Evolutionary conservation across 2,888 invertebrate genomes (phyloP).

Genomic region (Salpingus planirostris): DNA sequence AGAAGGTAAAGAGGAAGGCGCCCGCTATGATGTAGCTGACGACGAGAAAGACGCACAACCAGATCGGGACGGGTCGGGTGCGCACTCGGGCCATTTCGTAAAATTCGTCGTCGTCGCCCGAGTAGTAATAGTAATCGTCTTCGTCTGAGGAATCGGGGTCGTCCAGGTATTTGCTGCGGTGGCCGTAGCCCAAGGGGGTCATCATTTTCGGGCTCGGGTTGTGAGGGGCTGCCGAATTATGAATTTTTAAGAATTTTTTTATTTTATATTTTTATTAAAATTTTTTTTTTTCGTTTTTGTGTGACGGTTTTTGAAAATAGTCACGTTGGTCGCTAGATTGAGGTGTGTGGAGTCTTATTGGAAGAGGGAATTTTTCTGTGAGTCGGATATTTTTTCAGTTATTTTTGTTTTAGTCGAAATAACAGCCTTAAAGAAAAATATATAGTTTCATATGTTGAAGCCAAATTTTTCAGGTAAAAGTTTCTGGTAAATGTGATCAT

Average conservation of each 20-base stretch:
- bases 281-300: too few species aligned
- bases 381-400: too few species aligned
- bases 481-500: too few species aligned
- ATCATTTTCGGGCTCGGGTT: constrained; percentile 52
- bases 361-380: too few species aligned
- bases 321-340: too few species aligned
- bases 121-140: constrained; percentile 36
- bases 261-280: background rate
- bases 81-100: constrained; percentile 37
- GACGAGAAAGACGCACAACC: constrained; percentile 80
- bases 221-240: constrained; percentile 37
- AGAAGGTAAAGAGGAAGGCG: constrained; percentile 73
- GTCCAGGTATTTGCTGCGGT: constrained; percentile 50
- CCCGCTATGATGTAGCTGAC: constrained; percentile 85
- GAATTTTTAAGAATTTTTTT: too few species aligned
- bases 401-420: too few species aligned
- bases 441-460: too few species aligned
- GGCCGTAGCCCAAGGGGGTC: constrained; percentile 60
- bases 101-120: constrained; percentile 24
- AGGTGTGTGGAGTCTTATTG: too few species aligned
- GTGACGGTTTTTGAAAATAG: too few species aligned
- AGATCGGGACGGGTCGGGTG: constrained; percentile 74
- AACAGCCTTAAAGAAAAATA: too few species aligned
- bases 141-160: constrained; percentile 56
- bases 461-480: too few species aligned